phyloP scores from a whole-genome alignment of 2,888 invertebrate species.

The Eupelmus urozonus region DNA sequence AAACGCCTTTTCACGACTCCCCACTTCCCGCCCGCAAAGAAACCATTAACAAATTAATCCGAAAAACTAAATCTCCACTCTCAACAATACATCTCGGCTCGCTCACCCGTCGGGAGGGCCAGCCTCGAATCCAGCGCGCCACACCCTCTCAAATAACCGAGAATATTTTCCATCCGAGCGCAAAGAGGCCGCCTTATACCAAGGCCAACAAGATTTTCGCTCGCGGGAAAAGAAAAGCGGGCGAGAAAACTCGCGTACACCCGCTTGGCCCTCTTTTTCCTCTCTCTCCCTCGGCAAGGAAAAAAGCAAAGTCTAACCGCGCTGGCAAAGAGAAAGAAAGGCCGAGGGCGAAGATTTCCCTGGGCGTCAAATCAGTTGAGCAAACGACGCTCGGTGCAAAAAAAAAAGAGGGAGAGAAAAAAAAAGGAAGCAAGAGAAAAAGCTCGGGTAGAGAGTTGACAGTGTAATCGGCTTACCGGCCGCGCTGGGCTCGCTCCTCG shows the following conservation, averaged over 20 bases:
- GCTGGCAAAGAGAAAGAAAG: constrained; percentile 10
- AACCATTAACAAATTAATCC: too few species aligned
- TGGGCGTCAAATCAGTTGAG: constrained; percentile 34
- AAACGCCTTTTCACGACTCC: too few species aligned
- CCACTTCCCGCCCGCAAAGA: too few species aligned
- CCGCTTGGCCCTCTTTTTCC: not conserved
- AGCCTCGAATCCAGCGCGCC: too few species aligned
- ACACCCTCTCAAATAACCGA: too few species aligned
- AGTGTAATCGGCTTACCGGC: constrained; percentile 41
- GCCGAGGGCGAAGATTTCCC: constrained; percentile 37
- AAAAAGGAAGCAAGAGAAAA: not conserved
- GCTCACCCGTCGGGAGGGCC: too few species aligned
- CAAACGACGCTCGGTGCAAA: not conserved
- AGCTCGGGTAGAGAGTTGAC: too few species aligned
- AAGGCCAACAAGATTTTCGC: constrained; percentile 42
- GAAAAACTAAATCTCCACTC: too few species aligned
- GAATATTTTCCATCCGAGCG: constrained; percentile 4
- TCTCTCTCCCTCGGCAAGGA: not conserved
- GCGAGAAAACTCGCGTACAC: not conserved
- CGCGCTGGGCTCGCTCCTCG: constrained; percentile 65
- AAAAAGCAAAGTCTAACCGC: constrained; percentile 1
- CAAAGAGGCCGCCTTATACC: constrained; percentile 15
- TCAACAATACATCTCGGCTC: too few species aligned
- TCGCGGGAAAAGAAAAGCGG: not conserved
- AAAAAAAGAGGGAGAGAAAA: constrained; percentile 1